A percentile compares a stretch with the other conserved stretches of the same genome.
These are phyloP conservation scores for Atherix ibis DNA, from an alignment of 2,888 invertebrate genomes.

Conservation along the genomic window DNA sequence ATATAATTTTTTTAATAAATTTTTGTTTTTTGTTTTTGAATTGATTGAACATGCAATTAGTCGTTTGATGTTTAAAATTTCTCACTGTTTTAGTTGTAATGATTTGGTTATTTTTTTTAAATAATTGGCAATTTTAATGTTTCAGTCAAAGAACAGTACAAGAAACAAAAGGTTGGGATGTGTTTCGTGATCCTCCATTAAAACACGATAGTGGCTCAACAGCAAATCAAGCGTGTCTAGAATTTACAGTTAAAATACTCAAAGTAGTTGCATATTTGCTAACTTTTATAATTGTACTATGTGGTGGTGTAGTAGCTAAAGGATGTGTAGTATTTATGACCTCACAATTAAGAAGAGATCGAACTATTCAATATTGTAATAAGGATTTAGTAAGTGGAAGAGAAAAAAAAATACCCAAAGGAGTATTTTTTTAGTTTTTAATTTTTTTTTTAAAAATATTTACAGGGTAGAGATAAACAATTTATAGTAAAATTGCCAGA, in stretches of 20 bases:
- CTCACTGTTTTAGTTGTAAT: conserved; percentile 1
- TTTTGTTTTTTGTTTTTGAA: conserved; percentile 6
- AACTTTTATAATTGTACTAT: conserved; percentile 72
- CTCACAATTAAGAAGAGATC: conserved; percentile 66
- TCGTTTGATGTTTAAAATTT: neutral
- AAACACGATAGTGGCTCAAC: conserved; percentile 79
- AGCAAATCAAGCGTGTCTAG: conserved; percentile 74
- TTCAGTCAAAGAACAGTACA: conserved; percentile 62
- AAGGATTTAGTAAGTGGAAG: conserved; percentile 64
- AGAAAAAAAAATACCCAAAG: no score
- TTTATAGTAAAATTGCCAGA: conserved; percentile 67
- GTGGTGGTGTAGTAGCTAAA: conserved; percentile 74
- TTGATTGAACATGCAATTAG: no score
- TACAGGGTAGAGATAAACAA: conserved; percentile 68
- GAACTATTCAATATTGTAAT: conserved; percentile 66
- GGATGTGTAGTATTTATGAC: conserved; percentile 83
- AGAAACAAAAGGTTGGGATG: conserved; percentile 93
- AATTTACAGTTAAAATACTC: conserved; percentile 66
- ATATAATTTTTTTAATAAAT: conserved; percentile 5
- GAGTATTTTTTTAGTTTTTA: neutral
- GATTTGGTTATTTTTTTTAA: neutral
- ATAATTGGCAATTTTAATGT: conserved; percentile 8
- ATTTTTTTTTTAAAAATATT: conserved; percentile 2
- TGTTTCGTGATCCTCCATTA: conserved; percentile 81
- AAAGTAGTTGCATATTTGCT: conserved; percentile 73